These are phyloP conservation scores for Silvanus unidentatus DNA, from an alignment of 2,888 invertebrate genomes.

Conservation along the genomic window DNA sequence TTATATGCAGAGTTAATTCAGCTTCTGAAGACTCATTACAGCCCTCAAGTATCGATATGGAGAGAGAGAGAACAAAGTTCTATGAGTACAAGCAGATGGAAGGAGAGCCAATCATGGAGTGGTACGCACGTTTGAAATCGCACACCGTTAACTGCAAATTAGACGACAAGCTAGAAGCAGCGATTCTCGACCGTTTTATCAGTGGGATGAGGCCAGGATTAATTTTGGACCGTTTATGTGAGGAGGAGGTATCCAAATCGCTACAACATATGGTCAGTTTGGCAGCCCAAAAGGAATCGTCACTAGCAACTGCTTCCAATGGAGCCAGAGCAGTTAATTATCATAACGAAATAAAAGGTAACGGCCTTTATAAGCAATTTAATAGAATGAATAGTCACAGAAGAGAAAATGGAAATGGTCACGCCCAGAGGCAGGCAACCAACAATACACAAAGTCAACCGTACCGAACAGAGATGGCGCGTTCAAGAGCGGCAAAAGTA, in stretches of 20 bases:
- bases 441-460: too few relatives aligned
- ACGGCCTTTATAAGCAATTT: background rate
- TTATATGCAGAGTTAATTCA: constrained; percentile 6
- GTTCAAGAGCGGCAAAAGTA: too few relatives aligned
- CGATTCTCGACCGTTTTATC: constrained; percentile 7
- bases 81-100: constrained; percentile 4
- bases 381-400: background rate
- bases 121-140: constrained; percentile 8
- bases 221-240: constrained; percentile 8
- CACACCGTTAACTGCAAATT: constrained; percentile 13
- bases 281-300: background rate
- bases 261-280: constrained; percentile 1
- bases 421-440: background rate
- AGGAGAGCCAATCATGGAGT: constrained; percentile 5
- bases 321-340: background rate
- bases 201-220: constrained; percentile 4
- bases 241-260: background rate
- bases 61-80: constrained; percentile 9
- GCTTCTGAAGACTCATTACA: constrained; percentile 11
- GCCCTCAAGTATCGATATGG: constrained; percentile 8
- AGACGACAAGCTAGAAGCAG: constrained; percentile 2
- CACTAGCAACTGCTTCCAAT: background rate
- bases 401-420: background rate
- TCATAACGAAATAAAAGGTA: background rate
- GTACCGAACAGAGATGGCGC: too few relatives aligned